These are phyloP conservation scores for Acyrthosiphon pisum DNA, from an alignment of 1,140 invertebrate species.

Conservation along the genomic window DNA sequence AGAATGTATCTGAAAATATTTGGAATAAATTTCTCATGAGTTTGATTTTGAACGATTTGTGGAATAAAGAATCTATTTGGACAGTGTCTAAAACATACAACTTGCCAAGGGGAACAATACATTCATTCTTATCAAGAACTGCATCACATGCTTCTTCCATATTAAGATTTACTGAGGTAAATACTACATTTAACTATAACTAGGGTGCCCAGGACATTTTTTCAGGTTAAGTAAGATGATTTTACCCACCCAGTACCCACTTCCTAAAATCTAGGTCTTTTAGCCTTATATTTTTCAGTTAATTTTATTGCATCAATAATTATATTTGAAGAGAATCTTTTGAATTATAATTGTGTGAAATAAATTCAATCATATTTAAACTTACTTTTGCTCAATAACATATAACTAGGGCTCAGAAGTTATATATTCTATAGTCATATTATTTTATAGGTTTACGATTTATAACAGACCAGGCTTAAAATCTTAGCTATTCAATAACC, in stretches of 20 bases:
- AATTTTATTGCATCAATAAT: too few relatives aligned
- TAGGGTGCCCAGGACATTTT: not conserved
- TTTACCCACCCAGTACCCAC: not conserved
- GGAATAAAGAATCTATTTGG: conserved; percentile 76
- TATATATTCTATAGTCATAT: too few relatives aligned
- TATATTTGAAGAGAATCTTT: too few relatives aligned
- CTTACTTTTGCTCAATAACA: too few relatives aligned
- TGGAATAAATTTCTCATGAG: conserved; percentile 83
- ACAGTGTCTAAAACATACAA: conserved; percentile 77
- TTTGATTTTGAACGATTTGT: conserved; percentile 83
- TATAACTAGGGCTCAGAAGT: too few relatives aligned
- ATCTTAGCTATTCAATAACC: too few relatives aligned
- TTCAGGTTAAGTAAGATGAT: not conserved
- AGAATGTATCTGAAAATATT: conserved; percentile 64
- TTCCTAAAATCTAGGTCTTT: not conserved
- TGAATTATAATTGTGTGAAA: not conserved
- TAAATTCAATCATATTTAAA: not conserved
- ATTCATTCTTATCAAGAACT: conserved; percentile 75
- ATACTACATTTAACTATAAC: not conserved
- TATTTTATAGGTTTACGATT: too few relatives aligned
- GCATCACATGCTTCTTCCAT: conserved; percentile 77
- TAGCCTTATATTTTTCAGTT: too few relatives aligned
- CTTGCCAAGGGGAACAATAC: conserved; percentile 72
- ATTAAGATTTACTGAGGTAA: conserved; percentile 75
- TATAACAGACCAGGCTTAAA: too few relatives aligned